Base-by-base conservation (phyloP, 1,140 invertebrate genomes). In the Maniola jurtina region DNA sequence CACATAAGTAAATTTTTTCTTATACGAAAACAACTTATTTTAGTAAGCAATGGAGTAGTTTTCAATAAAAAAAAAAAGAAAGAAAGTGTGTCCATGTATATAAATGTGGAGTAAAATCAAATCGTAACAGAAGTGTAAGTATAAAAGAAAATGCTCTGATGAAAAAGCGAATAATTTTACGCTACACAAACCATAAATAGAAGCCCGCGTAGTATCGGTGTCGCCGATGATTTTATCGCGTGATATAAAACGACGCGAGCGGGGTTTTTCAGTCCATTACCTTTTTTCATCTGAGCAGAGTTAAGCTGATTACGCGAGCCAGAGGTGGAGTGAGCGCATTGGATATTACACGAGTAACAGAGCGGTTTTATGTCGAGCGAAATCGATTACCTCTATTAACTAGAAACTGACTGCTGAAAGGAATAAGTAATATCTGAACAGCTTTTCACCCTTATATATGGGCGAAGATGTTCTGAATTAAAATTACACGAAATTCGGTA, bases 241-340 rank as follows among this genome's bases (percentile, higher is more conserved):
- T 35, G 34, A n/a, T 34, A 55, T 55, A 55, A 55, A 55, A 67
- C 69, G 72, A 75, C 74, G 72, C 67, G 73, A 70, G 57, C 71
- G 59, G 64, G 70, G 77, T 77, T 81, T 84, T 75, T 75, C 80
- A 77, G 64, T 77, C 78, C 81, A 84, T 84, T 84, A 84, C 72
- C 61, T 75, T 77, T 83, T 81, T 83, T 83, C 71, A 78, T 81
- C 71, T 66, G 68, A 75, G 56, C 66, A 63, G 59, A 71, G 78
- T 76, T 80, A 77, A 84, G 76, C 76, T 79, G 79, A 82, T 82
- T 79, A 82, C 68, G 48, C 45, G 63, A 71, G 75, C 71, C 64
- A 63, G 65, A 72, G 63, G 75, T 78, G 71, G 60, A 75, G 67
- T 72, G 58, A 35, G 57, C 36, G 66, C 36, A 48, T 38, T 63